Conservation (phyloP, 2,888 invertebrate species). For the Hirudinaria manillensis region DNA sequence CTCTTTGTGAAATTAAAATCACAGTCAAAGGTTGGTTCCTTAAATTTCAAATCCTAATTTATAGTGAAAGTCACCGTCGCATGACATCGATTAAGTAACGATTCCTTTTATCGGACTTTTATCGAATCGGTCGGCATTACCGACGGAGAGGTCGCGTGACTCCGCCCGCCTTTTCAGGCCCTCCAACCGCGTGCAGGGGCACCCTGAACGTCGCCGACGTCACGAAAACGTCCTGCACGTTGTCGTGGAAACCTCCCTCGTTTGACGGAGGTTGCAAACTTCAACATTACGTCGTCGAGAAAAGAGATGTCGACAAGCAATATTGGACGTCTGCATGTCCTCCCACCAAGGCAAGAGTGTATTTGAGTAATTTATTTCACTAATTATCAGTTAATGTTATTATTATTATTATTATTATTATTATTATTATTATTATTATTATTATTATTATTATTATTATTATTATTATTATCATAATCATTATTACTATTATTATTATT, state of each 20-base stretch:
- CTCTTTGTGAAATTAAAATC: slow-evolving; percentile 4
- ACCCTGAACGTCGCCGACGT: slow-evolving; percentile 10
- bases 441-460: not conserved
- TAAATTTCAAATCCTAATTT: not conserved
- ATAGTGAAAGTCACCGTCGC: no score
- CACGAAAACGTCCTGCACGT: slow-evolving; percentile 5
- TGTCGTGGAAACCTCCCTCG: slow-evolving; percentile 24
- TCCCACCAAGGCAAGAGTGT: slow-evolving; percentile 8
- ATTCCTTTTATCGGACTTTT: not conserved
- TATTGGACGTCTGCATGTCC: slow-evolving; percentile 26
- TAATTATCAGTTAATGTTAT: not conserved
- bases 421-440: not conserved
- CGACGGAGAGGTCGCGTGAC: not conserved
- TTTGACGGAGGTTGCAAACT: slow-evolving; percentile 15
- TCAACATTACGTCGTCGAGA: slow-evolving; percentile 25
- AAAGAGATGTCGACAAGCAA: slow-evolving; percentile 11
- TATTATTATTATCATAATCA: not conserved
- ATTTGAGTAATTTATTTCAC: no score
- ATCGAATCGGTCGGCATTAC: no score
- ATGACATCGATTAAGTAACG: not conserved
- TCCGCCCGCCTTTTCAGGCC: slow-evolving; percentile 1
- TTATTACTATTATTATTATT: not conserved
- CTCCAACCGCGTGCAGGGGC: slow-evolving; percentile 18
- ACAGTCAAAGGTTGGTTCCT: not conserved
- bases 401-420: not conserved